phyloP scores from a whole-genome alignment of 2,797 vertebrate species.

The Myotis findleyi region DNA sequence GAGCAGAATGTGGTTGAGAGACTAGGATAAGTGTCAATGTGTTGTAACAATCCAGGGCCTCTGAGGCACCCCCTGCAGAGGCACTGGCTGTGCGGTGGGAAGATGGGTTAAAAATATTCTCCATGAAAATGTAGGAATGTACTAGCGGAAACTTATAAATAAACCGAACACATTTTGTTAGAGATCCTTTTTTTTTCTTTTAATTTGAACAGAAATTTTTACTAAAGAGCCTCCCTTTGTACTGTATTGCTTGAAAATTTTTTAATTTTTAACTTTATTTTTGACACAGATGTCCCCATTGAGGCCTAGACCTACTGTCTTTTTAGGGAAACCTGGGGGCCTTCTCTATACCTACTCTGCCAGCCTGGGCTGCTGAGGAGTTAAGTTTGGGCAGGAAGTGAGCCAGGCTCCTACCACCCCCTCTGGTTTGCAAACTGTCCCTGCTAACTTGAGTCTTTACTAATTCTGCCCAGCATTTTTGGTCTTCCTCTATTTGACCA shows the following conservation, averaged over 20 bases:
- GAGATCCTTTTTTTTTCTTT: neutral
- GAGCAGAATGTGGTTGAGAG: neutral
- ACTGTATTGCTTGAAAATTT: neutral
- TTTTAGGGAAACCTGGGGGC: no score
- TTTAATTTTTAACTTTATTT: neutral
- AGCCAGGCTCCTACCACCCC: neutral
- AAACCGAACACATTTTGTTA: neutral
- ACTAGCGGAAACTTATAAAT: neutral
- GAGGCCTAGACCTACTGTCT: no score
- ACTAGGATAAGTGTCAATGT: neutral
- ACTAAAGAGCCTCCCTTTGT: neutral
- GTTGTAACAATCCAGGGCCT: neutral
- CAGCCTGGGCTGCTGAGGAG: no score
- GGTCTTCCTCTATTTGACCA: neutral
- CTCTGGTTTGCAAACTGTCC: neutral
- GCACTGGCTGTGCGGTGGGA: neutral
- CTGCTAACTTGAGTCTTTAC: neutral
- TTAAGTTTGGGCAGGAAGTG: no score
- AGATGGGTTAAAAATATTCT: neutral
- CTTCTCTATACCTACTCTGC: no score
- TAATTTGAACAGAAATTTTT: neutral
- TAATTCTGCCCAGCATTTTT: neutral
- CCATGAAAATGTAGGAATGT: no score
- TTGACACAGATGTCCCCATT: neutral
- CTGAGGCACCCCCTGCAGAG: rapidly evolving